Base-by-base conservation (phyloP, 35 echinoderm and acorn worm species). In the Hemicentrotus pulcherrimus region DNA sequence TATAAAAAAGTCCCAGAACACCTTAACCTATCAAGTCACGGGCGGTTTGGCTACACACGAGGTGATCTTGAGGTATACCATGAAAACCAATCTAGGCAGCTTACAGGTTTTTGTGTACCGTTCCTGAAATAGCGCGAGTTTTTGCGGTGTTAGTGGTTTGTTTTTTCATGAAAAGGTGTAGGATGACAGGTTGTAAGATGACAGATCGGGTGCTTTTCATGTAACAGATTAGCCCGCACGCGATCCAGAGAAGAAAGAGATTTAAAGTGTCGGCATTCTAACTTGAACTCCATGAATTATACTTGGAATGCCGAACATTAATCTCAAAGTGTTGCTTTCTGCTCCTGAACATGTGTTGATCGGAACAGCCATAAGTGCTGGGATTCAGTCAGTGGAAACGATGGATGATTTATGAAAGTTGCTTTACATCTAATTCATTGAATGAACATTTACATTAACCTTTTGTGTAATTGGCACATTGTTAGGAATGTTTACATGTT, bases 61-160 rank as follows among this genome's bases (percentile, higher is more conserved):
- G 88, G 88, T 47, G 32, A 90, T 45, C 88, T 90, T 90, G 88
- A 32, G 88, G 88, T 90, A 90, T 5, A 90, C 88, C 88, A 33
- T 33, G 18, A 90, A 45, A 90, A 90, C 88, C 88, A 46, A 90
- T 45, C 32, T 6, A 15, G 88, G 88, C 12, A 22, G 65, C 65
- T 28, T 78, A 7, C 65, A 78, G 19, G 65, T 78, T 59, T 12
- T 58, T 10, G 24, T 70, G 61, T 78, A n/a, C 65, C 65, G 65
- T 78, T 78, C 65, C 28, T 78, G 65, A 78, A 78, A 78, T 78
- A 78, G 65, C 65, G 19, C 65, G 65, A 78, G 65, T 78, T 28
- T 78, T n/a, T 78, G 65, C 8, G 65, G 65, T 28, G n/a, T 78
- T 28, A 22, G 65, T 28, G 65, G 65, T 78, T 78, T 78, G 65